These are phyloP conservation scores for Isichthys henryi DNA, from an alignment of 2,113 vertebrate species.

Conservation along the genomic window DNA sequence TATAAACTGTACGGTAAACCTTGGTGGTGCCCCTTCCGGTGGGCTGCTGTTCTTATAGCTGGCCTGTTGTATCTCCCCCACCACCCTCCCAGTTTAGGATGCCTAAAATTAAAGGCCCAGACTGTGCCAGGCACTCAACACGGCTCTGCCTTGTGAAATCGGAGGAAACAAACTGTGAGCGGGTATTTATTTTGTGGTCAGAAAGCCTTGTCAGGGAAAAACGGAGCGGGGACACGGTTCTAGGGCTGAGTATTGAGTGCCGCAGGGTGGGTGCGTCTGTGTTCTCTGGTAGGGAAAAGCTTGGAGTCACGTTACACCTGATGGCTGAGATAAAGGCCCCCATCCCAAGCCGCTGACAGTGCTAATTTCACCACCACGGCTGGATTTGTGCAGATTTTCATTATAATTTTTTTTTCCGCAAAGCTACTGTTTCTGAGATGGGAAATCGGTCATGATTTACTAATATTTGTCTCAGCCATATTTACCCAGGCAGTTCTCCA, in stretches of 20 bases:
- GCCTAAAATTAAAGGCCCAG: neutral
- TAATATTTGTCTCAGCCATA: conserved; percentile 19
- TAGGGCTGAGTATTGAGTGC: neutral
- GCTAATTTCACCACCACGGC: neutral
- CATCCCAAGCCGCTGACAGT: neutral
- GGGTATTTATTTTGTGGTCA: conserved; percentile 15
- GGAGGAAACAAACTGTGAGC: neutral
- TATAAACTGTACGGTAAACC: neutral
- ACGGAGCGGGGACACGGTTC: conserved; percentile 1
- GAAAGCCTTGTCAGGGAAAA: conserved; percentile 5
- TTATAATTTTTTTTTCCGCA: neutral
- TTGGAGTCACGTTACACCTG: conserved; percentile 7
- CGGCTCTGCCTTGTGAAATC: neutral
- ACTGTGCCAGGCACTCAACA: neutral
- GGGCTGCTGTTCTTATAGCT: neutral
- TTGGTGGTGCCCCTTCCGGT: neutral
- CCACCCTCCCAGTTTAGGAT: neutral
- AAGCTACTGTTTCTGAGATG: conserved; percentile 19
- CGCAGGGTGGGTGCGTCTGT: neutral
- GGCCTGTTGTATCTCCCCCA: neutral
- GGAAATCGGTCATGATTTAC: conserved; percentile 18
- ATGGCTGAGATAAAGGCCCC: neutral
- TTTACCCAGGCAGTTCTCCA: conserved; percentile 14
- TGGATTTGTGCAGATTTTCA: neutral
- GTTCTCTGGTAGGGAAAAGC: neutral